Percentiles rank a stretch among this genome's conserved stretches.
Evolutionary conservation across 1,140 invertebrate genomes (phyloP).

Genomic region (Caenorhabditis briggsae): DNA sequence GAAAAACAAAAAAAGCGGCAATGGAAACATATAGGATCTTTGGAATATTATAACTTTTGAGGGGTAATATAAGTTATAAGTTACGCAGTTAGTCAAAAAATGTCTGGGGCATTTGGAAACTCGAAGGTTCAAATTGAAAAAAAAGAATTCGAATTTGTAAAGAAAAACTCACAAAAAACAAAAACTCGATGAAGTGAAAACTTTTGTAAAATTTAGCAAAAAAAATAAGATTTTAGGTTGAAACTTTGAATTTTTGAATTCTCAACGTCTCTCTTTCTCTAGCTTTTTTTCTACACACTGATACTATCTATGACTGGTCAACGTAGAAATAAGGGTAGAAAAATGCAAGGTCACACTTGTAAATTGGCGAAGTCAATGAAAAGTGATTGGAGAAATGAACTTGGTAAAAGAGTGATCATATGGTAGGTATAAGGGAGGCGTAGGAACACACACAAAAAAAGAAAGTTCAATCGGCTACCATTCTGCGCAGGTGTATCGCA

Average conservation of each 20-base stretch:
- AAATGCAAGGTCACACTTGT: constrained; percentile 12
- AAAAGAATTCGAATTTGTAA: no score
- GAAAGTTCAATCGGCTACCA: constrained; percentile 44
- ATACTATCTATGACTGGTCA: constrained; percentile 35
- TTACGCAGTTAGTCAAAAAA: no score
- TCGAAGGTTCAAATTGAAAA: no score
- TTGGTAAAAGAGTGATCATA: constrained; percentile 7
- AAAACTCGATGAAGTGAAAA: no score
- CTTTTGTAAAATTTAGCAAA: no score
- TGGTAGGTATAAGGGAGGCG: neutral
- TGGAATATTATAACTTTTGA: no score
- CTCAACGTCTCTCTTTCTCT: neutral
- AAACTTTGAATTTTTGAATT: no score
- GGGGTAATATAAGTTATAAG: no score
- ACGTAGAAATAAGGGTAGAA: neutral
- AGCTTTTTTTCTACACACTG: neutral
- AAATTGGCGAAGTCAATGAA: neutral
- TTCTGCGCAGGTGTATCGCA: constrained; percentile 22
- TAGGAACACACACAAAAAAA: constrained; percentile 3
- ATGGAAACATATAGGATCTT: no score
- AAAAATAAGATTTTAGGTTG: no score
- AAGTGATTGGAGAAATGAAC: constrained; percentile 36
- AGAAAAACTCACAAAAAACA: no score
- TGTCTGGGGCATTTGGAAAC: no score
- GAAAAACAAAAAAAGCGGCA: constrained; percentile 9